Conservation (phyloP, 1,140 invertebrate species). For the Camponotus floridanus region DNA sequence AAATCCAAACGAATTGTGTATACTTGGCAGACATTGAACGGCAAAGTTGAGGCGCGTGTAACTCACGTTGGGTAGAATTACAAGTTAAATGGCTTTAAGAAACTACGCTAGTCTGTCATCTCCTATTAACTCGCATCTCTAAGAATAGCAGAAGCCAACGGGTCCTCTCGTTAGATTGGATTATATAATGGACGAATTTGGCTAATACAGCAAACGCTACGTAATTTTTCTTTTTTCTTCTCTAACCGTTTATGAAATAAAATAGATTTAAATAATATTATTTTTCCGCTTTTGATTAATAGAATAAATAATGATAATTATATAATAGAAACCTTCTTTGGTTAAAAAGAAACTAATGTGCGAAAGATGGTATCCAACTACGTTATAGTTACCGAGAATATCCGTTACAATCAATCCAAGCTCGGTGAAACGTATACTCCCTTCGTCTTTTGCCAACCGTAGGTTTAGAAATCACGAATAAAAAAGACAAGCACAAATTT, state of each 20-base stretch:
- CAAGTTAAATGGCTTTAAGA: slow-evolving; percentile 43
- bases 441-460: too few relatives aligned
- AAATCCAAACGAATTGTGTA: slow-evolving; percentile 17
- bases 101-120: neutral
- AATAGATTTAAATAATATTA: neutral
- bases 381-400: too few relatives aligned
- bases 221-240: neutral
- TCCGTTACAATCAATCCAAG: too few relatives aligned
- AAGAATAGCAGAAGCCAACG: slow-evolving; percentile 21
- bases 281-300: too few relatives aligned
- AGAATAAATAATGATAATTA: too few relatives aligned
- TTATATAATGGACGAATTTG: slow-evolving; percentile 15
- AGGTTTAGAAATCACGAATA: too few relatives aligned
- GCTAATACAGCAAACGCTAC: neutral
- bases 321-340: too few relatives aligned
- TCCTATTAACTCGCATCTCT: slow-evolving; percentile 30
- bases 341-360: too few relatives aligned
- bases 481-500: too few relatives aligned
- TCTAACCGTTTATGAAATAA: neutral
- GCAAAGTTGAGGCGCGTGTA: neutral
- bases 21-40: slow-evolving; percentile 3
- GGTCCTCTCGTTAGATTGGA: neutral
- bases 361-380: too few relatives aligned
- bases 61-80: slow-evolving; percentile 5
- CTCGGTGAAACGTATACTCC: too few relatives aligned